Percentiles rank a stretch among this genome's conserved stretches.
phyloP scores from a whole-genome alignment of 35 echinoderm and acorn worm species.

The Ophioderma brevispina region DNA sequence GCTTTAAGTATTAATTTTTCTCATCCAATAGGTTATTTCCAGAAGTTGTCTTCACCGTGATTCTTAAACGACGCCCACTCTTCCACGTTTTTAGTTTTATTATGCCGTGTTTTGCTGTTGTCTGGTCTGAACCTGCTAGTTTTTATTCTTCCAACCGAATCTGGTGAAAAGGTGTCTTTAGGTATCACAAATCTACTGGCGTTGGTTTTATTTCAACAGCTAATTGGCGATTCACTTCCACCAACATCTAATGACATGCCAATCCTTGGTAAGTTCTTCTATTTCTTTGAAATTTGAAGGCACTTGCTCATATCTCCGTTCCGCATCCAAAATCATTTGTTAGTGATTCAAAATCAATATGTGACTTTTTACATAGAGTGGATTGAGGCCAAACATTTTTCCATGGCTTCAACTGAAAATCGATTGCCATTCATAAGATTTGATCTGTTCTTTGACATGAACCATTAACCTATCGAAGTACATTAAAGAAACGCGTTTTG shows the following conservation, averaged over 20 bases:
- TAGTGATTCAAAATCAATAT: no score
- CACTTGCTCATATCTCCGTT: no score
- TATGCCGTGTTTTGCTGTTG: conserved; percentile 57
- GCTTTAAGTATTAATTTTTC: no score
- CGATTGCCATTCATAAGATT: no score
- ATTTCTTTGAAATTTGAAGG: no score
- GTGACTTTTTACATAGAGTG: no score
- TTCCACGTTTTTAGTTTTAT: conserved; percentile 60
- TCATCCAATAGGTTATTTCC: conserved; percentile 6
- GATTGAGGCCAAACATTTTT: no score
- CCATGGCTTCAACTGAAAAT: no score
- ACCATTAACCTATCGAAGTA: no score
- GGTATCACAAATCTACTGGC: conserved; percentile 72
- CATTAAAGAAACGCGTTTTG: no score
- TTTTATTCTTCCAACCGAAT: conserved; percentile 63
- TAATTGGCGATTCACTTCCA: conserved; percentile 49
- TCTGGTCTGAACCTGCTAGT: conserved; percentile 56
- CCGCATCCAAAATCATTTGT: no score
- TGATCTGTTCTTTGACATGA: no score
- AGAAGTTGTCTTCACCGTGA: conserved; percentile 8
- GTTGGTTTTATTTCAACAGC: conserved; percentile 69
- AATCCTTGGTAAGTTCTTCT: conserved; percentile 69
- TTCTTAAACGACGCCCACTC: conserved; percentile 20
- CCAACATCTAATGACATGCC: conserved; percentile 57
- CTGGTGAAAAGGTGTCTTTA: conserved; percentile 72